A percentile compares a stretch with the other conserved stretches of the same genome.
These are phyloP conservation scores for Ectemnius cavifrons DNA, from an alignment of 2,888 invertebrate genomes.

Conservation along the genomic window DNA sequence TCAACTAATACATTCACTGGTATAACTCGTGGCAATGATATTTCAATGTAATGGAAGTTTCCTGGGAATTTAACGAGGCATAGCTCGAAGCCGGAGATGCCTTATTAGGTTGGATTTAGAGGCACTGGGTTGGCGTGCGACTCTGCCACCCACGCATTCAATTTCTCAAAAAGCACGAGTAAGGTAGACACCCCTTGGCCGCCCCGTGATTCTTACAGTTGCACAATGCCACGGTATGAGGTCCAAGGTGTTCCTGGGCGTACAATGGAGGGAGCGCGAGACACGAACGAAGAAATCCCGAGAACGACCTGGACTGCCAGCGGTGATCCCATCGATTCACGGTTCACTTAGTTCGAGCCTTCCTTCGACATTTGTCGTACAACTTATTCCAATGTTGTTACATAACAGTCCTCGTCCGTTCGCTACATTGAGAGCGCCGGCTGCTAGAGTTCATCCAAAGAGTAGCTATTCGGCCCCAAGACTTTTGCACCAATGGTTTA, in stretches of 20 bases:
- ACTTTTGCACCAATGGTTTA: neutral
- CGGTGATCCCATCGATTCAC: slow-evolving; percentile 71
- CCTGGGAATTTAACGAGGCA: slow-evolving; percentile 42
- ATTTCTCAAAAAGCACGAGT: slow-evolving; percentile 64
- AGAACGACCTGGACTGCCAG: slow-evolving; percentile 40
- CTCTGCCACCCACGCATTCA: slow-evolving; percentile 71
- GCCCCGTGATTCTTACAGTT: slow-evolving; percentile 64
- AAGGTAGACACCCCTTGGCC: slow-evolving; percentile 56
- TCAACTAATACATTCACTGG: too few species aligned
- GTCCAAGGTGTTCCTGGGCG: slow-evolving; percentile 72
- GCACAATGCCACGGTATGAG: slow-evolving; percentile 76
- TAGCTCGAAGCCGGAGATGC: slow-evolving; percentile 30
- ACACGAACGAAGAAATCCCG: slow-evolving; percentile 60
- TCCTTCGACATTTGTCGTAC: slow-evolving; percentile 76
- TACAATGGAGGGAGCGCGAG: slow-evolving; percentile 48
- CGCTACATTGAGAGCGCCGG: slow-evolving; percentile 18
- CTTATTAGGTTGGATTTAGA: slow-evolving; percentile 56
- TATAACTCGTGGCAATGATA: too few species aligned
- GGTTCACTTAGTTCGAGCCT: slow-evolving; percentile 77
- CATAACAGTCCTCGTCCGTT: slow-evolving; percentile 68
- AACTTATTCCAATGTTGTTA: slow-evolving; percentile 75
- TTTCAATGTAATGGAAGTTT: neutral
- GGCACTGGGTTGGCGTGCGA: slow-evolving; percentile 44
- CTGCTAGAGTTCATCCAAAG: slow-evolving; percentile 24
- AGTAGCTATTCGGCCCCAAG: neutral